Conservation (phyloP, 2,113 vertebrate species). For the Pluvialis apricaria region DNA sequence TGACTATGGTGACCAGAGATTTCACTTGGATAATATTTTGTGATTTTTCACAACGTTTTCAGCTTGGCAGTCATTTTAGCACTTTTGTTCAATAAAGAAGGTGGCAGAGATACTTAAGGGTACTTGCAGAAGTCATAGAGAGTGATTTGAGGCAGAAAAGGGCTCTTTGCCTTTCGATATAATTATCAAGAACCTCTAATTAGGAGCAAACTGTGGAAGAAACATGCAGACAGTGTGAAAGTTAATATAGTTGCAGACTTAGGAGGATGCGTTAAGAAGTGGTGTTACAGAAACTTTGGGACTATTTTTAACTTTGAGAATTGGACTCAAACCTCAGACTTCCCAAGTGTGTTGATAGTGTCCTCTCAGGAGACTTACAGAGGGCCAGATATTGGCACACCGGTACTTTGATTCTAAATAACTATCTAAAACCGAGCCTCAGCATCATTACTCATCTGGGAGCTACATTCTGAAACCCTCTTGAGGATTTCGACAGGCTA, state of each 20-base stretch:
- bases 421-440: neutral
- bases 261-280: neutral
- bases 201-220: neutral
- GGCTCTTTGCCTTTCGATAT: neutral
- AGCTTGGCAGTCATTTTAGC: neutral
- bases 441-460: constrained; percentile 37
- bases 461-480: constrained; percentile 7
- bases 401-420: neutral
- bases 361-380: neutral
- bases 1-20: neutral
- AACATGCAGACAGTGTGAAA: neutral
- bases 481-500: neutral
- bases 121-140: neutral
- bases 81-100: neutral
- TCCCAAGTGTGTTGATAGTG: neutral
- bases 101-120: neutral
- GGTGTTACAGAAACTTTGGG: neutral
- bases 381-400: neutral
- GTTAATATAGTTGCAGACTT: neutral
- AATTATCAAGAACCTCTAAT: neutral
- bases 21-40: neutral
- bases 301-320: constrained; percentile 6
- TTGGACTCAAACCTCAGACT: neutral
- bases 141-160: neutral
- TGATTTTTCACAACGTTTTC: neutral